Conservation (phyloP, 2,113 vertebrate species). For the Xiphias gladius region DNA sequence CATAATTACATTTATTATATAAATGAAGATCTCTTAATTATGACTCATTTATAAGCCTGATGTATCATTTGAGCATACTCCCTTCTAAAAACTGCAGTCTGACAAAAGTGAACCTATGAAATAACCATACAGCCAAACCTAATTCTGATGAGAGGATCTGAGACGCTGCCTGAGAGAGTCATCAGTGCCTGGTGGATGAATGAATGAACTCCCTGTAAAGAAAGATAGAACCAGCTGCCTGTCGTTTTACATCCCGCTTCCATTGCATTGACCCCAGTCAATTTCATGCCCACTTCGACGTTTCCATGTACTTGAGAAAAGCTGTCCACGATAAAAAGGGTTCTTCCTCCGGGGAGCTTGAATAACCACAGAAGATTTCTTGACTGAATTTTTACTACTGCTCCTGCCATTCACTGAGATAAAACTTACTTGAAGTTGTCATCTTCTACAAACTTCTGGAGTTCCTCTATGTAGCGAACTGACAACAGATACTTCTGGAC, state of each 20-base stretch:
- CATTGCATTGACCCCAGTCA: not conserved
- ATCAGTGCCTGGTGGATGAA: conserved; percentile 27
- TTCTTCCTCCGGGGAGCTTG: not conserved
- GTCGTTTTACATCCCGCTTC: conserved; percentile 35
- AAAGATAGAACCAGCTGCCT: conserved; percentile 20
- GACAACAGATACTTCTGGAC: conserved; percentile 96
- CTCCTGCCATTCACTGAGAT: not conserved
- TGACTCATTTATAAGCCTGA: not conserved
- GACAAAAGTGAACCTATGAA: not conserved
- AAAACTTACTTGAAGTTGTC: conserved; percentile 95
- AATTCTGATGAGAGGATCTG: not conserved
- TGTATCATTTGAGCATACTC: not conserved
- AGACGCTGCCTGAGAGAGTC: conserved; percentile 27
- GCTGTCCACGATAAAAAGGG: not conserved
- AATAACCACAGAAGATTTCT: not conserved
- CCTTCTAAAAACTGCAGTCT: not conserved
- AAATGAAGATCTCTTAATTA: not conserved
- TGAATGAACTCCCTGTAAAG: conserved; percentile 18
- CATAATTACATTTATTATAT: not conserved
- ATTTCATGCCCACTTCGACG: conserved; percentile 4
- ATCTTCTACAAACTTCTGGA: conserved; percentile 97
- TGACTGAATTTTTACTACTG: not conserved
- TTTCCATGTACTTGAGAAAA: not conserved
- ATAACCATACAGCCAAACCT: not conserved
- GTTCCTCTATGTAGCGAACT: conserved; percentile 95